phyloP scores from a whole-genome alignment of 2,888 invertebrate species.

The Aporophyla nigra region DNA sequence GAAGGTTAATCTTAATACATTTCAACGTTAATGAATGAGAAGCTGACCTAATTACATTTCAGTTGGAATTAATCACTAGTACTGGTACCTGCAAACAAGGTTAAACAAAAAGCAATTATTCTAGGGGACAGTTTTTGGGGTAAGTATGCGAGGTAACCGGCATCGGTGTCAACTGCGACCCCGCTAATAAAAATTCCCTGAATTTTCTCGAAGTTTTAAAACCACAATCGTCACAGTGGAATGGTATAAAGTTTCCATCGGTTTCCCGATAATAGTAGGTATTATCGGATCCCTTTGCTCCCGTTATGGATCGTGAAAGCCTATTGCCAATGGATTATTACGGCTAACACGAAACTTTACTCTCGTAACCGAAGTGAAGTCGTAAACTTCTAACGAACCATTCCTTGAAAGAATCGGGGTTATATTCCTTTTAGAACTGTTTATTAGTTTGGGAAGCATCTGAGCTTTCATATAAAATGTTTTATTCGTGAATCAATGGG shows the following conservation, averaged over 20 bases:
- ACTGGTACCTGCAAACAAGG: conserved; percentile 33
- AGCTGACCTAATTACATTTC: conserved; percentile 29
- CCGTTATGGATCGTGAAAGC: conserved; percentile 78
- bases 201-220: conserved; percentile 15
- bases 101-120: conserved; percentile 54
- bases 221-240: conserved; percentile 2
- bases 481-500: conserved; percentile 38
- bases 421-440: conserved; percentile 54
- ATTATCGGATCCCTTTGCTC: conserved; percentile 57
- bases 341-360: conserved; percentile 78
- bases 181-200: conserved; percentile 6
- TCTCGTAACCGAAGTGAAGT: conserved; percentile 69
- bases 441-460: conserved; percentile 53
- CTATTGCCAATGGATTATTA: conserved; percentile 73
- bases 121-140: conserved; percentile 20
- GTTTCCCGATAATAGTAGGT: conserved; percentile 39
- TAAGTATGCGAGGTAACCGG: conserved; percentile 19
- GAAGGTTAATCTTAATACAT: not conserved
- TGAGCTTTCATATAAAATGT: conserved; percentile 48
- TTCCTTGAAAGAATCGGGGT: conserved; percentile 60
- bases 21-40: conserved; percentile 14
- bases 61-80: conserved; percentile 39
- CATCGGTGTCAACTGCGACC: conserved; percentile 5
- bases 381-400: conserved; percentile 72
- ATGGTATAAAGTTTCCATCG: conserved; percentile 31